Evolutionary conservation across 2,797 vertebrate genomes (phyloP), one percentile per base, ranked within the genome.

Genomic region (Lithobates pipiens): DNA sequence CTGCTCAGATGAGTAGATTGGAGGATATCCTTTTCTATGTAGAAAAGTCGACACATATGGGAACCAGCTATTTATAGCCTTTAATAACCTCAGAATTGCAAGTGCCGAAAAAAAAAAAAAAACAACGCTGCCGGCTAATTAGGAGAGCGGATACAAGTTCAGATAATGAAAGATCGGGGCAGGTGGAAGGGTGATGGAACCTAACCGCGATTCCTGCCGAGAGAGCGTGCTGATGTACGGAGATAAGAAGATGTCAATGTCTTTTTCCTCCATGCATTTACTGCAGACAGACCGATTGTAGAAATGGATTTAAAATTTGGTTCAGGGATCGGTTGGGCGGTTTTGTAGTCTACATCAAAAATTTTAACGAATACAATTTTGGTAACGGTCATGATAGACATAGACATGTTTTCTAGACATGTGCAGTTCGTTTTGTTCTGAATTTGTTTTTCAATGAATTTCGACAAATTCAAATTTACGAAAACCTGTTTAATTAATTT

Each of bases 81-180:
- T 80, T n/a, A 70, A 42, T 32, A 79, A 69, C 63, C 42, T 68
- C 65, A 21, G 77, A 69, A 67, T 50, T 44, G 23, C 42, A 10
- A 50, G 25, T 3, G 63, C 42, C 21, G 77, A n/a, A 70, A 32
- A 80, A 80, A 32, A 80, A 80, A 70, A n/a, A 70, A 32, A 80
- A 80, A 32, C 70, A 80, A 70, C 44, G n/a, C 77, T 34, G 65
- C 21, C 36, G 21, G 36, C 77, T 78, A 68, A 80, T 80, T 80
- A 80, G 27, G 77, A 50, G 13, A 80, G 57, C 70, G 44, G 44
- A 71, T 36, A n/a, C 44, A 16, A 29, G 78, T 70, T 80, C 21
- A 70, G 67, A 69, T 36, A 70, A 80, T 36, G 67, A 25, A 54
- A 71, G 78, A 67, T 69, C 70, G 50, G 63, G 11, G 27, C 67